Evolutionary conservation across 1,140 invertebrate genomes (phyloP).

Genomic region (Lycorma delicatula): DNA sequence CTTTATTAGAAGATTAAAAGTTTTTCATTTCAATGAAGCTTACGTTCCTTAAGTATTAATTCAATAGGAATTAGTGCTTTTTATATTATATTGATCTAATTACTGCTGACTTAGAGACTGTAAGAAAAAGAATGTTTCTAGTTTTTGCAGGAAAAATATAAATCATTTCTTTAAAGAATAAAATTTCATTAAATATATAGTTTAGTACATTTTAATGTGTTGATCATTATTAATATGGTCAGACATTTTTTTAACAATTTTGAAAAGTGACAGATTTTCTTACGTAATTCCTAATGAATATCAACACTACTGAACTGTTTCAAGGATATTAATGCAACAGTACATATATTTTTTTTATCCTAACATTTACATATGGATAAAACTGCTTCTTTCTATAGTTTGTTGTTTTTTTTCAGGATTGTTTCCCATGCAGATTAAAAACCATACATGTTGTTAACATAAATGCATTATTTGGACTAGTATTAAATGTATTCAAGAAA

Average conservation of each 20-base stretch:
- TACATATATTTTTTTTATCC: neutral
- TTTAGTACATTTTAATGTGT: neutral
- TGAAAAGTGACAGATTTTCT: neutral
- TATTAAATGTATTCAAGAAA: conserved; percentile 78
- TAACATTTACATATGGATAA: neutral
- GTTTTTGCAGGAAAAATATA: no score
- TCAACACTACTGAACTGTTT: neutral
- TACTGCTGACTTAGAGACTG: no score
- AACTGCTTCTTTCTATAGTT: neutral
- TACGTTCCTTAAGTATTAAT: no score
- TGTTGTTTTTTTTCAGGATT: conserved; percentile 43
- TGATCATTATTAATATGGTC: neutral
- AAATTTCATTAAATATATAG: neutral
- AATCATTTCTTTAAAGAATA: neutral
- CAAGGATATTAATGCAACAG: neutral
- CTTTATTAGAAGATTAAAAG: no score
- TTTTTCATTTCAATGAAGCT: no score
- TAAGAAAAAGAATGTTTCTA: no score
- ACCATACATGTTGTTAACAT: conserved; percentile 81
- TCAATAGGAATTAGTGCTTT: no score
- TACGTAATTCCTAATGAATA: neutral
- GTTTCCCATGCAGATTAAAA: conserved; percentile 63
- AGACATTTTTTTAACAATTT: neutral
- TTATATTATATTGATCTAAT: no score
- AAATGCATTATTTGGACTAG: conserved; percentile 77